Evolutionary conservation across 23 tunicate species (phyloP).

Genomic region (Diplosoma virens): DNA sequence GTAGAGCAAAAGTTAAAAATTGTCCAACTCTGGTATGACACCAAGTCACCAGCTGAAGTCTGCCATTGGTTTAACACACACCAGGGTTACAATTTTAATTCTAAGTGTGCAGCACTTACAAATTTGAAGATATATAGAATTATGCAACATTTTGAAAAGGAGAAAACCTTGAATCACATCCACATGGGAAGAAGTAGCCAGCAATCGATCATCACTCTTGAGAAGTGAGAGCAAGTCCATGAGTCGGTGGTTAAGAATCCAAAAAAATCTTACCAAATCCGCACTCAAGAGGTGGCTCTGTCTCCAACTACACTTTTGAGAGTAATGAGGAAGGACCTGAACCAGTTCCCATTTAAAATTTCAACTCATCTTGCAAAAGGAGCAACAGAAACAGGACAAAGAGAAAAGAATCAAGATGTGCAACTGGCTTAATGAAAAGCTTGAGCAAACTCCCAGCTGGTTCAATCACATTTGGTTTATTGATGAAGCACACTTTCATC

Average conservation of each 20-base stretch:
- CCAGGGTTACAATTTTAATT: slow-evolving; percentile 13
- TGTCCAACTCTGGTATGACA: slow-evolving; percentile 9
- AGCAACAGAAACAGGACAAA: slow-evolving; percentile 3
- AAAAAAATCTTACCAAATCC: slow-evolving; percentile 5
- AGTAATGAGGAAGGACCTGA: background rate
- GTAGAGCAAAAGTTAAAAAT: slow-evolving; percentile 9
- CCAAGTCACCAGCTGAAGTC: slow-evolving; percentile 7
- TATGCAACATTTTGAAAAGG: slow-evolving; percentile 22
- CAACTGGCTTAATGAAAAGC: slow-evolving; percentile 14
- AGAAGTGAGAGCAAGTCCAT: slow-evolving; percentile 26
- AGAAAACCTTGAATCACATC: slow-evolving; percentile 13
- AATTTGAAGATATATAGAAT: slow-evolving; percentile 20
- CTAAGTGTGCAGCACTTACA: slow-evolving; percentile 11
- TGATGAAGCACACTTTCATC: slow-evolving; percentile 21
- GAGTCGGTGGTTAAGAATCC: background rate
- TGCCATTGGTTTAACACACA: slow-evolving; percentile 4
- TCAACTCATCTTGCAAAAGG: background rate
- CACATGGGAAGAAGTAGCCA: background rate
- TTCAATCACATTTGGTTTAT: slow-evolving; percentile 17
- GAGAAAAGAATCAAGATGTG: slow-evolving; percentile 10
- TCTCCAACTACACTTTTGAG: slow-evolving; percentile 11
- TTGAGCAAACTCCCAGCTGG: slow-evolving; percentile 9
- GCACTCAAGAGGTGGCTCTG: slow-evolving; percentile 3
- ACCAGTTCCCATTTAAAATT: background rate
- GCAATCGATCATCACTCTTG: slow-evolving; percentile 38